These are phyloP conservation scores for Rattus rattus DNA, from an alignment of 2,113 vertebrate genomes.

Conservation along the genomic window DNA sequence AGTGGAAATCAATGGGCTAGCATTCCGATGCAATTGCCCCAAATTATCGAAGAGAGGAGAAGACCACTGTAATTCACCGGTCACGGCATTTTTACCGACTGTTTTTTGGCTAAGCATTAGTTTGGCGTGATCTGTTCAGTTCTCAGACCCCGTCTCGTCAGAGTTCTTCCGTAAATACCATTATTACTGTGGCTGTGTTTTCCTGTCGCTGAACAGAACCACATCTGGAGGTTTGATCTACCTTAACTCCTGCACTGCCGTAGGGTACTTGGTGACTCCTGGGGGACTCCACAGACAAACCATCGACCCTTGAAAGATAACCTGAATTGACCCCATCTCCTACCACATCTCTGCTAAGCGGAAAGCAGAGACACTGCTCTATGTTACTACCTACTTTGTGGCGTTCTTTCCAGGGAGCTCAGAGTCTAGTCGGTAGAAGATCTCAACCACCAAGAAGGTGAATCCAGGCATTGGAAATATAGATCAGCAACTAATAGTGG, in stretches of 20 bases:
- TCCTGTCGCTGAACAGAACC: neutral
- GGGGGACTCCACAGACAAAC: neutral
- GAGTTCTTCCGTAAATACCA: slow-evolving; percentile 81
- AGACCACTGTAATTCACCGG: slow-evolving; percentile 85
- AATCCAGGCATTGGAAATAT: neutral
- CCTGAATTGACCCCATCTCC: neutral
- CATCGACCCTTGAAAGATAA: neutral
- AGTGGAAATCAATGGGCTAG: slow-evolving; percentile 86
- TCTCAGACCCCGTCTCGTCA: slow-evolving; percentile 76
- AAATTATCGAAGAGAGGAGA: slow-evolving; percentile 84
- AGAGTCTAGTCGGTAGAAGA: neutral
- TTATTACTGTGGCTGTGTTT: slow-evolving; percentile 61
- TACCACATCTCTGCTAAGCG: neutral
- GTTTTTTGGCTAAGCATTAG: slow-evolving; percentile 80
- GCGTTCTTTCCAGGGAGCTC: neutral
- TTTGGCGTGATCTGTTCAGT: slow-evolving; percentile 81
- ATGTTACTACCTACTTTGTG: too few relatives aligned
- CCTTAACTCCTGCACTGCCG: slow-evolving; percentile 29
- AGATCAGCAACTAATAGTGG: neutral
- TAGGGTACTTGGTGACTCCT: neutral
- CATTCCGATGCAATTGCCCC: slow-evolving; percentile 86
- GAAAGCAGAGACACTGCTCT: neutral
- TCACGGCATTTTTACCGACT: slow-evolving; percentile 82
- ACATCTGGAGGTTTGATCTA: neutral
- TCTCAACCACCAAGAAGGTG: rapidly evolving